Evolutionary conservation across 2,888 invertebrate species (phyloP).

Genomic region (Eulithis prunata): DNA sequence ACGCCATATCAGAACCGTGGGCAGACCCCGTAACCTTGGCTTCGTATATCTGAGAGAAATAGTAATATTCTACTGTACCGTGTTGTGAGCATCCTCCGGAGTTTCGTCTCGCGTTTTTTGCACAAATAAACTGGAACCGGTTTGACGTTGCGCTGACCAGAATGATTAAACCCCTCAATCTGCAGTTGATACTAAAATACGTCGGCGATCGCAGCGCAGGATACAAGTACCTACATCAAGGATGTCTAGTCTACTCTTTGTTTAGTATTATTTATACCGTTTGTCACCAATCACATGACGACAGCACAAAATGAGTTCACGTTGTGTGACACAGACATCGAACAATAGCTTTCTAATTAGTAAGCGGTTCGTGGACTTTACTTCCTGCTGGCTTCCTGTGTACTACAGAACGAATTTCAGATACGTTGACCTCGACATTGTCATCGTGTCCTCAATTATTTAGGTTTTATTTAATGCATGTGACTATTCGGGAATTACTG

Average conservation of each 20-base stretch:
- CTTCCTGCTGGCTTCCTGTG: conserved; percentile 70
- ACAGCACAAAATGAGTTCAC: conserved; percentile 44
- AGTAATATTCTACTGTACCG: conserved; percentile 50
- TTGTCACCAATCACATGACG: conserved; percentile 42
- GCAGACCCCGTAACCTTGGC: conserved; percentile 39
- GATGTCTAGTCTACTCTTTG: conserved; percentile 11
- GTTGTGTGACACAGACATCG: conserved; percentile 45
- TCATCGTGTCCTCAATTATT: conserved; percentile 30
- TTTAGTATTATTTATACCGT: conserved; percentile 38
- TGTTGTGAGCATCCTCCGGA: conserved; percentile 57
- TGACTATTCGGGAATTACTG: background rate
- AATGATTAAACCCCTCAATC: conserved; percentile 72
- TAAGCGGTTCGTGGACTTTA: conserved; percentile 58
- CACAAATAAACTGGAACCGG: conserved; percentile 71
- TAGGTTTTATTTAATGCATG: conserved; percentile 6
- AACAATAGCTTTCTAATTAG: conserved; percentile 61
- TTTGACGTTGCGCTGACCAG: conserved; percentile 63
- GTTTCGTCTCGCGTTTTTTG: conserved; percentile 47
- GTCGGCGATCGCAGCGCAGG: conserved; percentile 32
- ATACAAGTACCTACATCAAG: conserved; percentile 5
- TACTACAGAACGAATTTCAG: conserved; percentile 53
- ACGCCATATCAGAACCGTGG: conserved; percentile 41
- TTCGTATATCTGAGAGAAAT: conserved; percentile 44
- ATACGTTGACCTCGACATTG: conserved; percentile 59
- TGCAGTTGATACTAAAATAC: conserved; percentile 65